These are phyloP conservation scores for Sylvia atricapilla DNA, from an alignment of 2,113 vertebrate species.

Conservation along the genomic window DNA sequence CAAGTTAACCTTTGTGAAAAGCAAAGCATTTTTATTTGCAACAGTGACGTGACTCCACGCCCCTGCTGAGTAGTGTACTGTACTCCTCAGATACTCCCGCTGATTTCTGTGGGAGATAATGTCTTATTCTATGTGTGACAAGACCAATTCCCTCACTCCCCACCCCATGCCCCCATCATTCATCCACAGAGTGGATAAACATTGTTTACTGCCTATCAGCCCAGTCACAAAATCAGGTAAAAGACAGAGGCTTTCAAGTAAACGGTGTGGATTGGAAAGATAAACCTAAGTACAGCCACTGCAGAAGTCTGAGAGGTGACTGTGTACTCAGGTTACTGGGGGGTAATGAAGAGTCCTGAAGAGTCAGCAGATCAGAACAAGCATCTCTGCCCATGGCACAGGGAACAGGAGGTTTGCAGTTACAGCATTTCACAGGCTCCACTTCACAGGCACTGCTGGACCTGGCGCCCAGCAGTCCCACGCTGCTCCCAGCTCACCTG, in stretches of 20 bases:
- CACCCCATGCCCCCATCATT: not conserved
- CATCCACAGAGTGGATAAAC: not conserved
- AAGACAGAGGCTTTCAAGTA: not conserved
- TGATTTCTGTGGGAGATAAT: constrained; percentile 22
- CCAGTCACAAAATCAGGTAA: not conserved
- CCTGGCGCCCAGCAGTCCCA: not conserved
- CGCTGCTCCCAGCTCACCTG: not conserved
- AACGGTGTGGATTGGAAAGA: not conserved
- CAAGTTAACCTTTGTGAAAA: not conserved
- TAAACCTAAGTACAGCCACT: not conserved
- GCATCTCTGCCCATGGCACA: not conserved
- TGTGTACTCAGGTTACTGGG: not conserved
- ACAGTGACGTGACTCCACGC: not conserved
- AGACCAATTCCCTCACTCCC: not conserved
- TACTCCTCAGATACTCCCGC: not conserved
- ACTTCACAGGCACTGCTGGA: not conserved
- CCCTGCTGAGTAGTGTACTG: not conserved
- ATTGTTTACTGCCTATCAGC: not conserved
- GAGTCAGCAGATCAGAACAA: not conserved
- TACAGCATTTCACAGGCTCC: not conserved
- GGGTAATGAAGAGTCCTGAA: not conserved
- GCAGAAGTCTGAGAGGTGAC: not conserved
- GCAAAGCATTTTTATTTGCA: constrained; percentile 7
- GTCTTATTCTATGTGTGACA: not conserved
- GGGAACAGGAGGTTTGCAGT: not conserved